Conservation (phyloP, 2,113 vertebrate genomes). For the Aviceda subcristata region DNA sequence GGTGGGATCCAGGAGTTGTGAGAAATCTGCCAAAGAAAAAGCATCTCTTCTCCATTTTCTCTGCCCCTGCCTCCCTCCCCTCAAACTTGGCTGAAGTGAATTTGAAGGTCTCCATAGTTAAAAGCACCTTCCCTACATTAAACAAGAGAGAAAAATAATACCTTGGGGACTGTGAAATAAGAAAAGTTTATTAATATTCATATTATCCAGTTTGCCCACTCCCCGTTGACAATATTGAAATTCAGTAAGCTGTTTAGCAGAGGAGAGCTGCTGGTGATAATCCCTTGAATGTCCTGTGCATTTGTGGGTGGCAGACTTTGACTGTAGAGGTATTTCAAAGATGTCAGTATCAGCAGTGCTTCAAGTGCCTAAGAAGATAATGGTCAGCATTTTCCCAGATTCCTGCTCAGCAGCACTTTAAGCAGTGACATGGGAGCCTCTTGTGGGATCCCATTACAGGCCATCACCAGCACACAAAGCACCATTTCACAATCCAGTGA, state of each 20-base stretch:
- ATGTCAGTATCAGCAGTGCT: not conserved
- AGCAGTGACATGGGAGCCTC: not conserved
- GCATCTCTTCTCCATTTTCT: not conserved
- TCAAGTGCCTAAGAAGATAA: not conserved
- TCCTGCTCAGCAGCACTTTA: not conserved
- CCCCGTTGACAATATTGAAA: not conserved
- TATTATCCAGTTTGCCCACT: constrained; percentile 9
- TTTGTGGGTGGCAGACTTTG: not conserved
- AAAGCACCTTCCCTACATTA: not conserved
- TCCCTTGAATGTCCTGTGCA: not conserved
- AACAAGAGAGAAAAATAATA: not conserved
- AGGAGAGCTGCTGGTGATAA: not conserved
- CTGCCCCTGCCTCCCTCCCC: not conserved
- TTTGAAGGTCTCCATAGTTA: constrained; percentile 57
- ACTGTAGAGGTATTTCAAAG: not conserved
- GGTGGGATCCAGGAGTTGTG: not conserved
- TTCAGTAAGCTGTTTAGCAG: constrained; percentile 38
- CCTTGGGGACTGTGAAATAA: not conserved
- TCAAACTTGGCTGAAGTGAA: not conserved
- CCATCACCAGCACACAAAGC: not conserved
- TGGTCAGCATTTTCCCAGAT: not conserved
- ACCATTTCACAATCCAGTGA: not conserved
- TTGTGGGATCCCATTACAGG: not conserved
- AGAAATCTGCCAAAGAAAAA: not conserved
- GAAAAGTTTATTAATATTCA: constrained; percentile 25